Evolutionary conservation across 2,888 invertebrate genomes (phyloP), one percentile per base, ranked within the genome.

Genomic region (Drosophila birchii): DNA sequence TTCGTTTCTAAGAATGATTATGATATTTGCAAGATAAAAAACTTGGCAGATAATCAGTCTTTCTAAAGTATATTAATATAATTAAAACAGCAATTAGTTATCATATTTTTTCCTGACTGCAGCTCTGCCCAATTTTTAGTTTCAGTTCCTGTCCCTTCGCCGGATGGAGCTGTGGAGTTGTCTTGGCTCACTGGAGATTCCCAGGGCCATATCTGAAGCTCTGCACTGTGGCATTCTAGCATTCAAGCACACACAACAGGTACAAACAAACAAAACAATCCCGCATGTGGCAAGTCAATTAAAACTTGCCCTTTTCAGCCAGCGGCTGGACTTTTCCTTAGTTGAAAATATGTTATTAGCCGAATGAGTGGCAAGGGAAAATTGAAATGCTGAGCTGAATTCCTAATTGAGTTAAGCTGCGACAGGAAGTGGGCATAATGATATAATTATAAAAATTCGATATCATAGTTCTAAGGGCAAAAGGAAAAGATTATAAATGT

Each of bases 231-330:
- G 49, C 14, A 51, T 44, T 32, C 12, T 29, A 5, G 41, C 23
- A 51, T 38, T 39, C 11, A 44, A 26, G 32, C 47, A 34, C 58
- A 45, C 32, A 34, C 41, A 59, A 34, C 45, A 71, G 64, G 58
- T 71, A 55, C 36, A 55, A 58, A 55, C 36, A 55, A 58, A 51
- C 54, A 59, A 44, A 58, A 51, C 58, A 59, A 49, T 72, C 16
- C 32, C 47, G 34, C 60, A 55, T 68, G 53, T 75, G 66, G 78
- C 78, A 81, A 84, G 83, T 84, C 84, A 84, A 84, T 86, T 84
- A 83, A 86, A 86, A 78, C 71, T 85, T 83, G 61, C 56, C 20
- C 39, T 18, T 16, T 76, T 68, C 44, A 44, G 16, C 20, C 44
- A 51, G 61, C 26, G 47, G 39, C 38, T 20, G 41, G 47, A 38